Conservation (phyloP, 2,797 vertebrate species). For the Myoxocephalus aenaeus region DNA sequence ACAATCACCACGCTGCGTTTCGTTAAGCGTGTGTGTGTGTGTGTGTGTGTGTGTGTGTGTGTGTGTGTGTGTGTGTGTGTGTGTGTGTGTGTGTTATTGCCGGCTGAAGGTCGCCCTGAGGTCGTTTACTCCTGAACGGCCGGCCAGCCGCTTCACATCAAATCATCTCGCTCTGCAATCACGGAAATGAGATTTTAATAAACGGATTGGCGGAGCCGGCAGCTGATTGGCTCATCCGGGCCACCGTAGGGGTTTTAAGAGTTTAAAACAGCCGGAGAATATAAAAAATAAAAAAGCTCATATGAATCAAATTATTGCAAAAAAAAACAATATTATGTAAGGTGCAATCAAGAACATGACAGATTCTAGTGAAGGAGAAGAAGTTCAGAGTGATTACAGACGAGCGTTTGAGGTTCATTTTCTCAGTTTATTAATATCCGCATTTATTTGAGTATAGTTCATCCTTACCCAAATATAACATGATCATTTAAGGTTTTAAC, state of each 20-base stretch:
- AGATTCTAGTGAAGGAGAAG: background rate
- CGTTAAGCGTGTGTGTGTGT: conserved; percentile 2
- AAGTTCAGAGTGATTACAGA: background rate
- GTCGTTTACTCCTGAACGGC: conserved; percentile 22
- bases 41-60: no score
- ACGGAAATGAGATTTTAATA: conserved; percentile 65
- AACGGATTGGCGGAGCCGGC: conserved; percentile 49
- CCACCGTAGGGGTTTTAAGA: no score
- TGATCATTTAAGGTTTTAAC: background rate
- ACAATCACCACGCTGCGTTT: conserved; percentile 25
- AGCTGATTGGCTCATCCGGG: conserved; percentile 33
- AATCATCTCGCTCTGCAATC: conserved; percentile 63
- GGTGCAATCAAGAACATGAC: background rate
- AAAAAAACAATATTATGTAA: background rate
- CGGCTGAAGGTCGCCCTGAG: conserved; percentile 50
- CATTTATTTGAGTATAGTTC: no score
- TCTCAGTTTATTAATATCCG: background rate
- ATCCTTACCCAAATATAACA: no score
- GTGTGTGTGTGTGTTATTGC: background rate
- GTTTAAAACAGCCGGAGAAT: background rate
- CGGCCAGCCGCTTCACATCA: conserved; percentile 55
- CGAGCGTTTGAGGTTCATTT: background rate
- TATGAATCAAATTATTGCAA: background rate
- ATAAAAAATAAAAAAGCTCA: background rate
- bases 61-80: no score